Base-by-base conservation (phyloP, 2,888 invertebrate species). In the Netelia virgata region DNA sequence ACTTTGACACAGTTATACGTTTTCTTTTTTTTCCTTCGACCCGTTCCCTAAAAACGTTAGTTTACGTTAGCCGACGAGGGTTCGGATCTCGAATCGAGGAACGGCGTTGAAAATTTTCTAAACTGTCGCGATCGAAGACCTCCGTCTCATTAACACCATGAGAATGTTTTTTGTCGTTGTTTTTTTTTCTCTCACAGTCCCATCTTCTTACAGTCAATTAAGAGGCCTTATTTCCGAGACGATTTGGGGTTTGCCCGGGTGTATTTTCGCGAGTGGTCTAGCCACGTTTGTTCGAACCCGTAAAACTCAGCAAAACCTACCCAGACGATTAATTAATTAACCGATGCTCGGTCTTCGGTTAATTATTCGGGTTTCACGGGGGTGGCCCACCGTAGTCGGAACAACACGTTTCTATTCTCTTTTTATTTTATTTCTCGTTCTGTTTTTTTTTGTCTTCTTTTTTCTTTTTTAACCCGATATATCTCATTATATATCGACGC, bases 241-340 rank as follows among this genome's bases (percentile, higher is more conserved):
- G 74, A 78, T 59, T 68, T n/a, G 16, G 16, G 72, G 14, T 10
- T 57, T 20, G 41, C 16, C 16, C 16, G 9, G 43, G 64, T 77
- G 77, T 69, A 77, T 81, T 69, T 84, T 75, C 14, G 53, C 78
- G 75, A 75, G 70, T 66, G 70, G 59, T 78, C 78, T 80, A 80
- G 81, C 55, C 75, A 72, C 23, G 55, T n/a, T 68, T 57, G 61
- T 28, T 61, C 59, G 61, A 50, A 36, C 36, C 61, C 70, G 41
- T 78, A 43, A 61, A 57, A 50, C 11, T 8, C 9, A 64, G n/a
- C 83, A 76, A 82, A 80, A 86, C 81, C 83, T 73, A 73, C 70
- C 80, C 68, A 76, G 76, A 82, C 82, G 86, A 86, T 88, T 87
- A 90, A 90, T 90, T 90, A 90, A 90, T 90, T 90, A 89, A 88